Percentiles rank a stretch among this genome's conserved stretches.
These are phyloP conservation scores for Athetis lepigone DNA, from an alignment of 2,888 invertebrate genomes.

Conservation along the genomic window DNA sequence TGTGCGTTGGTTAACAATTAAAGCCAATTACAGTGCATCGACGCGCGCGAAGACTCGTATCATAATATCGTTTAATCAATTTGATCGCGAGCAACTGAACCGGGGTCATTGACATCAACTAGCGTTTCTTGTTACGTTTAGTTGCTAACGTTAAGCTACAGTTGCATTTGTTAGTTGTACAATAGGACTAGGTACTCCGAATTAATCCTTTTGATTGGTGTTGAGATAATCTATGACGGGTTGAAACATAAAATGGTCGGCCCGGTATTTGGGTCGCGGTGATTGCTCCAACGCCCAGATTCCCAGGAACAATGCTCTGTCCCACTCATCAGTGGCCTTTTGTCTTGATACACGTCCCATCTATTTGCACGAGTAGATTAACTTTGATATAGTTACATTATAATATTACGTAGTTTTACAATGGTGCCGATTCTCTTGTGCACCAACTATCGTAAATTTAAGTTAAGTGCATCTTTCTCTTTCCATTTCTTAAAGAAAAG, in stretches of 20 bases:
- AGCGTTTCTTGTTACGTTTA: slow-evolving; percentile 62
- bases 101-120: slow-evolving; percentile 76
- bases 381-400: slow-evolving; percentile 51
- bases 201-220: slow-evolving; percentile 58
- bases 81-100: slow-evolving; percentile 80
- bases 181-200: slow-evolving; percentile 31
- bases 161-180: slow-evolving; percentile 61
- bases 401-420: slow-evolving; percentile 13
- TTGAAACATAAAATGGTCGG: slow-evolving; percentile 67
- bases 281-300: slow-evolving; percentile 81
- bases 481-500: too few species aligned
- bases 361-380: slow-evolving; percentile 57
- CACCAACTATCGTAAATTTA: too few species aligned
- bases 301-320: slow-evolving; percentile 75
- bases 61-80: slow-evolving; percentile 86
- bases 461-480: too few species aligned
- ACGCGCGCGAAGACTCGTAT: slow-evolving; percentile 79
- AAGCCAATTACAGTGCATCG: slow-evolving; percentile 85
- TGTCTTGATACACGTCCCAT: slow-evolving; percentile 72
- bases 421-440: too few species aligned
- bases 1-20: slow-evolving; percentile 74
- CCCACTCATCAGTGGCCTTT: slow-evolving; percentile 75
- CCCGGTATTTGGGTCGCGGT: slow-evolving; percentile 81
- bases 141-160: slow-evolving; percentile 52
- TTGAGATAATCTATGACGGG: slow-evolving; percentile 65